Evolutionary conservation across 2,797 vertebrate species (phyloP).

Genomic region (Botia almorhae): DNA sequence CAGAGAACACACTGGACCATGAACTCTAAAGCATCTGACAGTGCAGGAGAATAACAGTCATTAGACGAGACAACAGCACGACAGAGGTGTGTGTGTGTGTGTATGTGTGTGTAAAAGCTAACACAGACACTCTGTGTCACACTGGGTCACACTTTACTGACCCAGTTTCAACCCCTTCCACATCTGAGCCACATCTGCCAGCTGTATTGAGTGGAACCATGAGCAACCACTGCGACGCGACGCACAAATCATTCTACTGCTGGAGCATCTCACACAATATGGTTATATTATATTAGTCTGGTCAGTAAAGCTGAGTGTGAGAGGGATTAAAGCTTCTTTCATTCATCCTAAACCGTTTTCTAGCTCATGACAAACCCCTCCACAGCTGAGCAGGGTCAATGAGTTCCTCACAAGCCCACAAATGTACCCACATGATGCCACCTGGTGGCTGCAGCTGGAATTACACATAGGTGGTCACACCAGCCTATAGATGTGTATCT

Average conservation of each 20-base stretch:
- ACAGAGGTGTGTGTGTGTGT: too few species aligned
- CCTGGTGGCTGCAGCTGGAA: not conserved
- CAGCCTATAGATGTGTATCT: not conserved
- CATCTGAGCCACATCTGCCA: conserved; percentile 71
- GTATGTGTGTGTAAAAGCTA: conserved; percentile 37
- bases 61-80: not conserved
- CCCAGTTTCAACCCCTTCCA: conserved; percentile 60
- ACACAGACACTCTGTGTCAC: conserved; percentile 31
- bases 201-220: conserved; percentile 70
- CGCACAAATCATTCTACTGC: conserved; percentile 2
- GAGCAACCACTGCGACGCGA: conserved; percentile 57
- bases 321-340: not conserved
- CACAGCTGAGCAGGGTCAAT: conserved; percentile 27
- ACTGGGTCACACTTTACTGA: conserved; percentile 52
- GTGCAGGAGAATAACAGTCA: not conserved
- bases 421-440: not conserved
- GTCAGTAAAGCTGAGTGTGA: not conserved
- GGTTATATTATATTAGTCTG: not conserved
- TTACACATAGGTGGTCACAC: not conserved
- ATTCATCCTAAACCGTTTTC: not conserved
- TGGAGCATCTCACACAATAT: not conserved
- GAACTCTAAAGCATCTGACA: not conserved
- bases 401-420: conserved; percentile 7
- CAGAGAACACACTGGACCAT: not conserved
- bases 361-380: not conserved